These are phyloP conservation scores for Carpatolechia fugitivella DNA, from an alignment of 2,888 invertebrate genomes.

Conservation along the genomic window DNA sequence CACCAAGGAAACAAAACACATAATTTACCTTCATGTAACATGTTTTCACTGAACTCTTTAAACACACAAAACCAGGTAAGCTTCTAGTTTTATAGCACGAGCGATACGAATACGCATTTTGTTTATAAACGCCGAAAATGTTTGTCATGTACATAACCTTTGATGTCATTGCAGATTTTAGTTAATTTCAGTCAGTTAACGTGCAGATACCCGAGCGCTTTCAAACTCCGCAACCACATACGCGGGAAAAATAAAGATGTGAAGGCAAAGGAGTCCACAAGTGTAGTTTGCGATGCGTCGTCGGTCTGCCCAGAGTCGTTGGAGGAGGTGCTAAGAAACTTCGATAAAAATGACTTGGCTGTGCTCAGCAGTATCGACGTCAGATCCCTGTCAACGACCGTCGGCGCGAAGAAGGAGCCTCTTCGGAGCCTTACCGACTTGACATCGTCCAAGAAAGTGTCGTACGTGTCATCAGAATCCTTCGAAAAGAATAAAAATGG, in stretches of 20 bases:
- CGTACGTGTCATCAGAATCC: slow-evolving; percentile 56
- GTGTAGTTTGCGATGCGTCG: slow-evolving; percentile 47
- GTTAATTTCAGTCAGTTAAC: slow-evolving; percentile 75
- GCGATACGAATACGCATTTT: neutral
- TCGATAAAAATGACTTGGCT: slow-evolving; percentile 64
- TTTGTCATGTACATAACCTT: slow-evolving; percentile 64
- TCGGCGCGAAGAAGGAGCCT: slow-evolving; percentile 33
- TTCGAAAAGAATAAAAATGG: slow-evolving; percentile 71
- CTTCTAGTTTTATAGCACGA: neutral
- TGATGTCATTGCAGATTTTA: slow-evolving; percentile 70
- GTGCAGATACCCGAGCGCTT: slow-evolving; percentile 64
- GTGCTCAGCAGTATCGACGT: slow-evolving; percentile 60
- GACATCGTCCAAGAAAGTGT: slow-evolving; percentile 53
- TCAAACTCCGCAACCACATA: slow-evolving; percentile 65
- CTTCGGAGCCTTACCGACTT: slow-evolving; percentile 33
- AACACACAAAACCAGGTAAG: slow-evolving; percentile 76
- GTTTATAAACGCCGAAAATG: slow-evolving; percentile 27
- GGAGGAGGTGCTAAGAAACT: slow-evolving; percentile 59
- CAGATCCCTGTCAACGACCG: slow-evolving; percentile 41
- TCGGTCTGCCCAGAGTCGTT: slow-evolving; percentile 66
- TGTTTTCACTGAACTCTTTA: slow-evolving; percentile 77
- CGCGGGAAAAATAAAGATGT: slow-evolving; percentile 55
- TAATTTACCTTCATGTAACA: slow-evolving; percentile 73
- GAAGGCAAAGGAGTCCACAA: slow-evolving; percentile 49
- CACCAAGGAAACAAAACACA: slow-evolving; percentile 61